A percentile compares a stretch with the other conserved stretches of the same genome.
Conservation (phyloP, 2,797 vertebrate genomes). For the Botia kubotai region DNA sequence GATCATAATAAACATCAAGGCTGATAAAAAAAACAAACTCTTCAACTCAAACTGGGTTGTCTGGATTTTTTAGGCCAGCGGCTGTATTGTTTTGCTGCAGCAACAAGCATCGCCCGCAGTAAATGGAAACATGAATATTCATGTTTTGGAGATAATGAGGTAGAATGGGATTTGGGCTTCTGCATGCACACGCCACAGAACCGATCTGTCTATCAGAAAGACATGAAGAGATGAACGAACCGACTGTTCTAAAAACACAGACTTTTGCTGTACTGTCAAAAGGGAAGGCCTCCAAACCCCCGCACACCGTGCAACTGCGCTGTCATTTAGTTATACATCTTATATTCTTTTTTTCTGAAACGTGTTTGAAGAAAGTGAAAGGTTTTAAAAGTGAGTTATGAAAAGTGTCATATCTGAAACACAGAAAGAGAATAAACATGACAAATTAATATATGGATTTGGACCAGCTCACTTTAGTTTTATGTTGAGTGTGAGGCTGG, state of each 20-base stretch:
- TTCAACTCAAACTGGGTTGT: constrained; percentile 14
- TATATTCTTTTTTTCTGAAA: background rate
- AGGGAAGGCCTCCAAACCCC: background rate
- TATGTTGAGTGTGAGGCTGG: background rate
- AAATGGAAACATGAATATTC: constrained; percentile 24
- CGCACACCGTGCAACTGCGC: background rate
- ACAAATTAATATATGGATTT: constrained; percentile 25
- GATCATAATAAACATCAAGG: constrained; percentile 11
- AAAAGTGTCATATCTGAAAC: constrained; percentile 1
- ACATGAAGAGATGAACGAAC: background rate
- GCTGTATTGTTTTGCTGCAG: constrained; percentile 1
- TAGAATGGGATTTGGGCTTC: constrained; percentile 20
- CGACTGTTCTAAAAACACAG: background rate
- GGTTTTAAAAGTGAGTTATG: background rate
- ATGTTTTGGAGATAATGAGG: constrained; percentile 28
- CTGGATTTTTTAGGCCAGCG: background rate
- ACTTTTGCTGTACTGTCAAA: constrained; percentile 17
- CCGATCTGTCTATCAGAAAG: constrained; percentile 14
- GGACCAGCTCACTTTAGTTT: background rate
- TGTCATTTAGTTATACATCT: background rate
- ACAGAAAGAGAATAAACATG: constrained; percentile 12
- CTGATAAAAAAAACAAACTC: background rate
- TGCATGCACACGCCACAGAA: constrained; percentile 14
- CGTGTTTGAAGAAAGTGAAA: background rate
- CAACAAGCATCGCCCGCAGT: constrained; percentile 4